phyloP scores from a whole-genome alignment of 2,888 invertebrate species.

The Cyaniris semiargus region DNA sequence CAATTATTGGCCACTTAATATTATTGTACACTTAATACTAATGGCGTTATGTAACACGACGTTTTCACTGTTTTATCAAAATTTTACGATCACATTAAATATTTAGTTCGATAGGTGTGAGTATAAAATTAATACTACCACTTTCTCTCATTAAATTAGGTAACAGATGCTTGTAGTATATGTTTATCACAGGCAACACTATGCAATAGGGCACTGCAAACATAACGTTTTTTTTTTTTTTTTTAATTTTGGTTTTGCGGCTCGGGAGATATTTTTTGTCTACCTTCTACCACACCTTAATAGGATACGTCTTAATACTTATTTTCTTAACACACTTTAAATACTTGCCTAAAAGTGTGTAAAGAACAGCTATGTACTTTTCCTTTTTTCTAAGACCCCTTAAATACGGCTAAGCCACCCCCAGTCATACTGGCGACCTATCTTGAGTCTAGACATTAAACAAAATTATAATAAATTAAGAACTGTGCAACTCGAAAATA shows the following conservation, averaged over 20 bases:
- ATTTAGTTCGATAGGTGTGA: slow-evolving; percentile 2
- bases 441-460: no score
- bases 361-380: no score
- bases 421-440: no score
- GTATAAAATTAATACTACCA: not conserved
- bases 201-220: no score
- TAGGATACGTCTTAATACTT: not conserved
- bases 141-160: not conserved
- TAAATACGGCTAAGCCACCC: no score
- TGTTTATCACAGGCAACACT: no score
- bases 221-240: not conserved
- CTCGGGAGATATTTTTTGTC: not conserved
- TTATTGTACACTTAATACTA: not conserved
- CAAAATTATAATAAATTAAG: no score
- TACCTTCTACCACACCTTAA: not conserved
- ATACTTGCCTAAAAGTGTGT: not conserved
- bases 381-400: no score
- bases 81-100: not conserved
- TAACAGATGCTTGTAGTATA: not conserved
- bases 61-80: not conserved
- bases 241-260: not conserved
- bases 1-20: not conserved
- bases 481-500: no score
- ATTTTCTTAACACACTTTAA: not conserved
- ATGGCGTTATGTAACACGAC: not conserved